phyloP scores from a whole-genome alignment of 2,888 invertebrate genomes.

The Sarcophaga carnaria region DNA sequence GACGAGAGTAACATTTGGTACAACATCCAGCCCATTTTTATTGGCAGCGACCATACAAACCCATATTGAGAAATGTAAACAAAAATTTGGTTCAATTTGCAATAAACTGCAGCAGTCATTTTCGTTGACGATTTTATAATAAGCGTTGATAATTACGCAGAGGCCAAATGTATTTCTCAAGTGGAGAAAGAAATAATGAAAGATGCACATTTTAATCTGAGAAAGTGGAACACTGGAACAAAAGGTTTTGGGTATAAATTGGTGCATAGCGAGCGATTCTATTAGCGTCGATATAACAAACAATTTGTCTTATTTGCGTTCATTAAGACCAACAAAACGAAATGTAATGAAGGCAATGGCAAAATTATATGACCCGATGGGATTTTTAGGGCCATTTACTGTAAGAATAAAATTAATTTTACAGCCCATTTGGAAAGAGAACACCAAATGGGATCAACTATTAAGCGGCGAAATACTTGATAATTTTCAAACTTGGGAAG shows the following conservation, averaged over 20 bases:
- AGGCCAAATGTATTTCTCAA: constrained; percentile 8
- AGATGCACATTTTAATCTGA: constrained; percentile 59
- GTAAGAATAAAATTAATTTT: constrained; percentile 60
- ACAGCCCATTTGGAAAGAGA: constrained; percentile 36
- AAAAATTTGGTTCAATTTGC: neutral
- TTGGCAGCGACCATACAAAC: constrained; percentile 59
- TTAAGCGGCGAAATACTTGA: constrained; percentile 23
- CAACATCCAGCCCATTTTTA: constrained; percentile 63
- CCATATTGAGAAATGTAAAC: constrained; percentile 43
- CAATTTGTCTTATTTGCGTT: constrained; percentile 26
- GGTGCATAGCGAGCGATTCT: constrained; percentile 41
- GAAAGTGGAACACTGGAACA: constrained; percentile 66
- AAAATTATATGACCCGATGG: constrained; percentile 58
- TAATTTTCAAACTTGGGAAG: constrained; percentile 21
- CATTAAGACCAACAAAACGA: constrained; percentile 44
- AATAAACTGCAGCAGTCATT: constrained; percentile 27
- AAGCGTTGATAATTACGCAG: constrained; percentile 32
- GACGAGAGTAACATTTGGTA: constrained; percentile 32
- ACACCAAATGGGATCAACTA: constrained; percentile 41
- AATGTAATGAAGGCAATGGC: constrained; percentile 56
- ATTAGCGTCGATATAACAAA: constrained; percentile 43
- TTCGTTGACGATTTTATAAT: constrained; percentile 59
- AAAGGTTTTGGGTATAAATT: constrained; percentile 60
- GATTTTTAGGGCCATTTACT: constrained; percentile 55
- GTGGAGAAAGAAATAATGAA: constrained; percentile 56